Percentiles rank a stretch among this genome's conserved stretches.
These are phyloP conservation scores for Pluvialis apricaria DNA, from an alignment of 2,113 vertebrate species.

Conservation along the genomic window DNA sequence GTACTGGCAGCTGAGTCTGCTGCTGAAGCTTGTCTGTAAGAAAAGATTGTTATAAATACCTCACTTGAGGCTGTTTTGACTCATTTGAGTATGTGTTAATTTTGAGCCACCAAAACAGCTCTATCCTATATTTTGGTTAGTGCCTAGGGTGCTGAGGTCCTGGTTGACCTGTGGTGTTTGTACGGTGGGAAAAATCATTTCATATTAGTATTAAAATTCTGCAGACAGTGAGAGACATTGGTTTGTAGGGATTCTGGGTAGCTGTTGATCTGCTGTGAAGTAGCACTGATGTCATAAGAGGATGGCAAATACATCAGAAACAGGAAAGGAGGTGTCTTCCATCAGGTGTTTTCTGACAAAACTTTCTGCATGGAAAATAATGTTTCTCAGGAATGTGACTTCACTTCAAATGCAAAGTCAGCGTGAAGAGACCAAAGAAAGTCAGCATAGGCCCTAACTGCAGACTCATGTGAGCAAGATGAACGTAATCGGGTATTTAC, in stretches of 20 bases:
- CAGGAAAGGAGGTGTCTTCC: not conserved
- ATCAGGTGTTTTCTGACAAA: not conserved
- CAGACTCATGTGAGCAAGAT: not conserved
- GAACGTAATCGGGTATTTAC: not conserved
- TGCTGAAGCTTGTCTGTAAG: not conserved
- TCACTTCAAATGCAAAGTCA: not conserved
- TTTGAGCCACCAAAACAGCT: not conserved
- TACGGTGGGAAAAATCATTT: accelerated
- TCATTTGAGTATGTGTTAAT: not conserved
- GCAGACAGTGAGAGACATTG: accelerated
- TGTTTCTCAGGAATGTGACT: not conserved
- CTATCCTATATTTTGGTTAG: not conserved
- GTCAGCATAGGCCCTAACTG: not conserved
- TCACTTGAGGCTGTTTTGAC: not conserved
- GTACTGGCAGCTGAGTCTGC: not conserved
- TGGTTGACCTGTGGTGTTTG: not conserved
- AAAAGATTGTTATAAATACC: not conserved
- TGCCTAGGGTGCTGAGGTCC: accelerated
- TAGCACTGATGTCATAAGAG: not conserved
- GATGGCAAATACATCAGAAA: not conserved
- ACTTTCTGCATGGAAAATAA: accelerated
- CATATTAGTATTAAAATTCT: not conserved
- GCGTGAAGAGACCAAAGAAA: not conserved
- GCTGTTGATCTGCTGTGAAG: not conserved
- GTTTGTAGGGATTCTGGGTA: not conserved